phyloP scores from a whole-genome alignment of 53 echinoderm and acorn worm genomes.

The Holothuria leucospilota region DNA sequence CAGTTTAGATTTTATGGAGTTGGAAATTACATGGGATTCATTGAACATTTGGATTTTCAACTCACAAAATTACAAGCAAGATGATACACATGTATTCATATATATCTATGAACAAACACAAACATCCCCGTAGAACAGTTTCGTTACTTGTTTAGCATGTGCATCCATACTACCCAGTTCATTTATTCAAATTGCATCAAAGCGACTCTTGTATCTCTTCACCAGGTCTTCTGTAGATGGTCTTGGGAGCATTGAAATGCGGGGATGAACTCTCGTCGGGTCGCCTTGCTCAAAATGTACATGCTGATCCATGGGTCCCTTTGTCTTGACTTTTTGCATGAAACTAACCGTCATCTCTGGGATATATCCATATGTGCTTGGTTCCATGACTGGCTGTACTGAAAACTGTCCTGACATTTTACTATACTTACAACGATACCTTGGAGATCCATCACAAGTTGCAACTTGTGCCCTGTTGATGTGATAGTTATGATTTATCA shows the following conservation, averaged over 20 bases:
- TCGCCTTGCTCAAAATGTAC: constrained; percentile 51
- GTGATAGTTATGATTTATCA: constrained; percentile 41
- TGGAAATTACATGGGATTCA: too few relatives aligned
- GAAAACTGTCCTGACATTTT: constrained; percentile 36
- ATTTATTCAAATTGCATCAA: background rate
- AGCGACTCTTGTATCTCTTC: constrained; percentile 11
- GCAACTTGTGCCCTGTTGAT: background rate
- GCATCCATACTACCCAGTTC: too few relatives aligned
- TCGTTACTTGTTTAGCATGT: too few relatives aligned
- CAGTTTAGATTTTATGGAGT: too few relatives aligned
- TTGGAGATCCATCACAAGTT: background rate
- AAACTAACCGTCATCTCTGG: constrained; percentile 26
- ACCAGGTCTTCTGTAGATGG: constrained; percentile 1
- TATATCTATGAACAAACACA: too few relatives aligned
- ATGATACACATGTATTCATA: too few relatives aligned
- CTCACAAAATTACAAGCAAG: too few relatives aligned
- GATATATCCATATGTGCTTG: constrained; percentile 39
- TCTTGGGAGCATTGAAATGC: constrained; percentile 36
- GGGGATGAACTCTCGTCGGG: constrained; percentile 45
- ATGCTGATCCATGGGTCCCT: constrained; percentile 35
- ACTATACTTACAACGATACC: constrained; percentile 8
- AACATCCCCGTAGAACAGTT: too few relatives aligned
- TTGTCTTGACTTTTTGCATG: constrained; percentile 3
- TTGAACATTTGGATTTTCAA: too few relatives aligned
- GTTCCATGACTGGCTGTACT: constrained; percentile 39